Evolutionary conservation across 2,797 vertebrate species (phyloP).

Genomic region (Australoheros facetus): DNA sequence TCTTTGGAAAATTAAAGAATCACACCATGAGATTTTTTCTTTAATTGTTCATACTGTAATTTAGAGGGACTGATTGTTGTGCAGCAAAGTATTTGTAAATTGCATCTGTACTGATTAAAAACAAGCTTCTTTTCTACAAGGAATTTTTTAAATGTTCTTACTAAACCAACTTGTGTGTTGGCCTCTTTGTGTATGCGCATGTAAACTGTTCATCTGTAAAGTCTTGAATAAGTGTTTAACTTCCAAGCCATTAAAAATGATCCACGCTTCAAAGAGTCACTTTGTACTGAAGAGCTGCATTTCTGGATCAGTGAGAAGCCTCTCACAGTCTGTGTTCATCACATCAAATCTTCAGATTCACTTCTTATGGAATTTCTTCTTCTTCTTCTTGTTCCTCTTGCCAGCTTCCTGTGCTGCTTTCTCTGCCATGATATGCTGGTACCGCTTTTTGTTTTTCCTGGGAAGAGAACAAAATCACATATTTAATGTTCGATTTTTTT

Average conservation of each 20-base stretch:
- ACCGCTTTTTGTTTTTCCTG: conserved; percentile 95
- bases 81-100: not conserved
- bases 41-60: not conserved
- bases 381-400: conserved; percentile 89
- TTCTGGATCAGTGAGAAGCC: conserved; percentile 6
- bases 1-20: not conserved
- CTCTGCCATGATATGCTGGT: conserved; percentile 89
- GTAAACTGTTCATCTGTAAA: not conserved
- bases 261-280: not conserved
- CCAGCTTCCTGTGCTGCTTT: conserved; percentile 87
- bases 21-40: not conserved
- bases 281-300: not conserved
- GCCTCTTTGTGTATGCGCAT: not conserved
- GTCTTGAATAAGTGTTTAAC: not conserved
- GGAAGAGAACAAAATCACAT: conserved; percentile 22
- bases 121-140: not conserved
- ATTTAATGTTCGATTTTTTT: not conserved
- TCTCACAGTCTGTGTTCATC: not conserved
- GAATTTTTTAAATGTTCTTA: not conserved
- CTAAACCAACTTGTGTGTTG: not conserved
- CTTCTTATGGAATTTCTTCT: conserved; percentile 87
- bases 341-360: conserved; percentile 22
- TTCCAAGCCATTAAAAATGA: not conserved
- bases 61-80: not conserved
- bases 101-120: not conserved